phyloP scores from a whole-genome alignment of 2,888 invertebrate species.

The Drosophila sordidula region DNA sequence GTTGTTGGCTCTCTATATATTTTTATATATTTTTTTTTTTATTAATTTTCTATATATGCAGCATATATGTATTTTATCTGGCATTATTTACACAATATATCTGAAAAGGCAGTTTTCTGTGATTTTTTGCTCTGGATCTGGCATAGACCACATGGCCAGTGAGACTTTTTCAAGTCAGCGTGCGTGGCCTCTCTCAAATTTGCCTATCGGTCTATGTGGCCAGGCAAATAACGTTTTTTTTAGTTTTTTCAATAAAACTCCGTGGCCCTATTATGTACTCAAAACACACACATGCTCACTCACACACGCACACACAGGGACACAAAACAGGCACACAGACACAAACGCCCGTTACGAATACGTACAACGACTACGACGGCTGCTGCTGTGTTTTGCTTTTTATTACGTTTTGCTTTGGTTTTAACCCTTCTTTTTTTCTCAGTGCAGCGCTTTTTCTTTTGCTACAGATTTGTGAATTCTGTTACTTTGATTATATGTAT shows the following conservation, averaged over 20 bases:
- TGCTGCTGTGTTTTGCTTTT: slow-evolving; percentile 22
- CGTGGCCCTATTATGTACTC: slow-evolving; percentile 80
- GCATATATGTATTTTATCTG: slow-evolving; percentile 22
- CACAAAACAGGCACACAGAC: slow-evolving; percentile 51
- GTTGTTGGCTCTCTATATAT: slow-evolving; percentile 46
- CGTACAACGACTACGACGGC: slow-evolving; percentile 49
- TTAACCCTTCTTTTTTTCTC: slow-evolving; percentile 21
- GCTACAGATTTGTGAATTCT: slow-evolving; percentile 34
- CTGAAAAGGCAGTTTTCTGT: slow-evolving; percentile 36
- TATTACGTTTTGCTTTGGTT: slow-evolving; percentile 18
- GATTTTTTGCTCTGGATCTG: slow-evolving; percentile 45
- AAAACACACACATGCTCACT: slow-evolving; percentile 69
- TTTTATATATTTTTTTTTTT: slow-evolving; percentile 35
- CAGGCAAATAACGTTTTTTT: slow-evolving; percentile 19
- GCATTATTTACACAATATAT: slow-evolving; percentile 50
- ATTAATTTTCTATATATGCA: slow-evolving; percentile 13
- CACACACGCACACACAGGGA: slow-evolving; percentile 43
- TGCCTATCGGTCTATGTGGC: slow-evolving; percentile 23
- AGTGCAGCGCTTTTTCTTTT: slow-evolving; percentile 22
- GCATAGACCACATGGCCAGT: slow-evolving; percentile 61
- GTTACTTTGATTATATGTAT: slow-evolving; percentile 32
- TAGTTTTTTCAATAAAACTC: slow-evolving; percentile 75
- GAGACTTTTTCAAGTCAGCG: slow-evolving; percentile 36
- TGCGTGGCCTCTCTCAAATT: slow-evolving; percentile 49
- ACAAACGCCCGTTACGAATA: slow-evolving; percentile 60